Conservation (phyloP, 92 coral and sea anemone species). For the Bergia puertoricense region DNA sequence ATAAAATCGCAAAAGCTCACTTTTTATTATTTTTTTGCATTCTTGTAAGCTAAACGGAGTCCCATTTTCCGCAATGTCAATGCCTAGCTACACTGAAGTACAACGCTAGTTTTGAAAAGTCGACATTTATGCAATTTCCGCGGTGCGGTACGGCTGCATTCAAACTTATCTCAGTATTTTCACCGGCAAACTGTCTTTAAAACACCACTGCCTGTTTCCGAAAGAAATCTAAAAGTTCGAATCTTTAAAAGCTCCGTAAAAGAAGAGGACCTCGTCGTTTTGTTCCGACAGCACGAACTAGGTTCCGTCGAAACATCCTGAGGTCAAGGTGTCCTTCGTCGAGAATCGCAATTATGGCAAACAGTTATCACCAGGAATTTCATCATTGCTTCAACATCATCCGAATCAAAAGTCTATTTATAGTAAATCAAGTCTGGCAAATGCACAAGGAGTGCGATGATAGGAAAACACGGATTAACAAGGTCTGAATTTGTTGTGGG, state of each 20-base stretch:
- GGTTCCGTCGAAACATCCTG: background rate
- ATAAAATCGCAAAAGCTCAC: too few relatives aligned
- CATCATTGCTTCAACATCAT: conserved; percentile 15
- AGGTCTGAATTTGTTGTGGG: background rate
- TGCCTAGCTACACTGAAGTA: background rate
- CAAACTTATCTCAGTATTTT: background rate
- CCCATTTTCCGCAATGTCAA: too few relatives aligned
- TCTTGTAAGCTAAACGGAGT: background rate
- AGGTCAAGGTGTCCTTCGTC: background rate
- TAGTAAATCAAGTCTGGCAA: background rate
- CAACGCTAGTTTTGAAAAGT: background rate
- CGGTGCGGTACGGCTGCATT: background rate
- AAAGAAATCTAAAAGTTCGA: background rate
- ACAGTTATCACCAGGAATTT: background rate
- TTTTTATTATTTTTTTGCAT: too few relatives aligned
- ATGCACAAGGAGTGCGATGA: background rate
- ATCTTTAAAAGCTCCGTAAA: background rate
- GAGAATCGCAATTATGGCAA: background rate
- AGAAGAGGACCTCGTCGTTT: background rate
- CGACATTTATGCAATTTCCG: background rate
- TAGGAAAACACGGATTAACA: background rate
- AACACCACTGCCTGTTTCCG: conserved; percentile 5
- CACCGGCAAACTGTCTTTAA: background rate
- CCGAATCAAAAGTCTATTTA: conserved; percentile 9
- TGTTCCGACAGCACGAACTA: background rate